Evolutionary conservation across 1,140 invertebrate species (phyloP).

Genomic region (Saccostrea echinata): DNA sequence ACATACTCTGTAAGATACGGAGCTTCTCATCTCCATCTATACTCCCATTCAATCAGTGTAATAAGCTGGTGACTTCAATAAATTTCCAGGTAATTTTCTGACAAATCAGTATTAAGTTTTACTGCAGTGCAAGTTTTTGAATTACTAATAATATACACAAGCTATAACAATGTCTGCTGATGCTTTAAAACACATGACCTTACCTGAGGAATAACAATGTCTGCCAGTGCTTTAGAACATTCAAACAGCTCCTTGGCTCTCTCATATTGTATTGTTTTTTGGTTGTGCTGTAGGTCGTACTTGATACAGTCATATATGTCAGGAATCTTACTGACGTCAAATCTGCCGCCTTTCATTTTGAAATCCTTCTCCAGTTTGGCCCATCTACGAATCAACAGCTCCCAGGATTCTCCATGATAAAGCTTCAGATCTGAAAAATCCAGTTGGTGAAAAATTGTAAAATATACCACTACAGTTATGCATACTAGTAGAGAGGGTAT

Average conservation of each 20-base stretch:
- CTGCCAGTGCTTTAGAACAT: slow-evolving; percentile 96
- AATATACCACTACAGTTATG: not conserved
- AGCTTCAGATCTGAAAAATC: slow-evolving; percentile 82
- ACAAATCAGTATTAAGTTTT: too few relatives aligned
- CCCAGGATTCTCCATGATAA: slow-evolving; percentile 99
- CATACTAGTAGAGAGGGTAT: not conserved
- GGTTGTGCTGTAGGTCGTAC: slow-evolving; percentile 98
- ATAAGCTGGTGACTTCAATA: too few relatives aligned
- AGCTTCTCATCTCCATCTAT: not conserved
- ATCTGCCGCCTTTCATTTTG: slow-evolving; percentile 91
- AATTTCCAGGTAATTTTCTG: too few relatives aligned
- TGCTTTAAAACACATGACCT: slow-evolving; percentile 33
- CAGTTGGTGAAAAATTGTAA: not conserved
- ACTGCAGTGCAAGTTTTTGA: too few relatives aligned
- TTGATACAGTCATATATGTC: slow-evolving; percentile 99
- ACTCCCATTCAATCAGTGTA: too few relatives aligned
- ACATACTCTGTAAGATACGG: not conserved
- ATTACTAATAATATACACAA: not conserved
- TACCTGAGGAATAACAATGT: slow-evolving; percentile 99
- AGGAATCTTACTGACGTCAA: slow-evolving; percentile 99
- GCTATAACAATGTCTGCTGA: not conserved
- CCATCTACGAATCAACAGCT: slow-evolving; percentile 98
- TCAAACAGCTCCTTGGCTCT: slow-evolving; percentile 96
- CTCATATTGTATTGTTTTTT: slow-evolving; percentile 95
- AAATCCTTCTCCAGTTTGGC: slow-evolving; percentile 99